Percentiles rank a stretch among this genome's conserved stretches.
phyloP scores from a whole-genome alignment of 2,797 vertebrate species.

The Otolemur crassicaudatus region DNA sequence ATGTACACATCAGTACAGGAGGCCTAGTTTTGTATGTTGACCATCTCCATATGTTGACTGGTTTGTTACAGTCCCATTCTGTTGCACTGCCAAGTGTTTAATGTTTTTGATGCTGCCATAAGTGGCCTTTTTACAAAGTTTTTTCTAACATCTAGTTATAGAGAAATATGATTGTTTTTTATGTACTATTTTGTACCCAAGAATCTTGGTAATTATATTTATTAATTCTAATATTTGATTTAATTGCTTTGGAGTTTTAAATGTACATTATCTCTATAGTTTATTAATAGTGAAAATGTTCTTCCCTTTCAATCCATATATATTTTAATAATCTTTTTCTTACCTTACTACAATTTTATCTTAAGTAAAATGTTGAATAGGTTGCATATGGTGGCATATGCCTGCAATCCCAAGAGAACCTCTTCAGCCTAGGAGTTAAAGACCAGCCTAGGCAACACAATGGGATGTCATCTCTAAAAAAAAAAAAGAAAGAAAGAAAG shows the following conservation, averaged over 20 bases:
- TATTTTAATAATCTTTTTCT: background rate
- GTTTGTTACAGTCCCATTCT: background rate
- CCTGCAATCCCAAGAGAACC: too few species aligned
- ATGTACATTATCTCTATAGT: background rate
- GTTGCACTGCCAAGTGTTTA: background rate
- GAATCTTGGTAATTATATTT: background rate
- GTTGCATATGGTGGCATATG: too few species aligned
- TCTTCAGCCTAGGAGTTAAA: too few species aligned
- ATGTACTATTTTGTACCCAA: background rate
- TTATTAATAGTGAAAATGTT: background rate
- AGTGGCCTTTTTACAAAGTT: background rate
- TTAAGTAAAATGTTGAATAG: background rate
- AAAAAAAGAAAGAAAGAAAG: background rate
- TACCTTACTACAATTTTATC: background rate
- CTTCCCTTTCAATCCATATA: background rate
- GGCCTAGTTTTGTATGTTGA: too few species aligned
- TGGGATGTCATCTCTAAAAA: too few species aligned
- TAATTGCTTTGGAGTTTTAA: slow-evolving; percentile 9
- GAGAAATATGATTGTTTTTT: background rate
- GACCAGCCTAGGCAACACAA: too few species aligned
- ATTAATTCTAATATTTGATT: background rate
- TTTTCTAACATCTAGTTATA: background rate
- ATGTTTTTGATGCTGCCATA: background rate
- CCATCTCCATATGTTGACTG: too few species aligned
- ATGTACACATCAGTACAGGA: too few species aligned